A percentile compares a stretch with the other conserved stretches of the same genome.
Conservation (phyloP, 1,140 invertebrate genomes). For the Drosophila albomicans region DNA sequence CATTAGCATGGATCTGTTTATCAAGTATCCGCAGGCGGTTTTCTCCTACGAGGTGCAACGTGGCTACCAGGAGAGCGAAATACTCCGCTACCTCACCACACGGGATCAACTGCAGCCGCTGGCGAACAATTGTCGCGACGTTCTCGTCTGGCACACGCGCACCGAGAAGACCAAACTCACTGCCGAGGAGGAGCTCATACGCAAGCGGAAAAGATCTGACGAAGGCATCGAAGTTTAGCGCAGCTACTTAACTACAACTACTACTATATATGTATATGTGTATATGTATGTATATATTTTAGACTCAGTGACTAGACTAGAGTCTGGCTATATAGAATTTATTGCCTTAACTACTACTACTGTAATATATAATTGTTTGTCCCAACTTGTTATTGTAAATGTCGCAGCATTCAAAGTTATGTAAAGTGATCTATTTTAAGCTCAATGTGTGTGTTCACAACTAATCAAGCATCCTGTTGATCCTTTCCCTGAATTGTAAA, state of each 20-base stretch:
- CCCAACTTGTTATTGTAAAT: constrained; percentile 9
- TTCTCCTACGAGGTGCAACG: constrained; percentile 92
- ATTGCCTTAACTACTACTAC: constrained; percentile 6
- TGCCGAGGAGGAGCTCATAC: constrained; percentile 87
- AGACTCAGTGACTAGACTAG: constrained; percentile 9
- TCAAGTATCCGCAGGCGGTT: constrained; percentile 90
- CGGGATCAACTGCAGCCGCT: constrained; percentile 94
- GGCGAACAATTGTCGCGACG: constrained; percentile 95
- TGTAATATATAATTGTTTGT: constrained; percentile 1
- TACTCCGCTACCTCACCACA: constrained; percentile 92
- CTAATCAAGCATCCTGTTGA: not conserved
- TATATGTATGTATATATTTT: too few relatives aligned
- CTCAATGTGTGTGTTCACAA: constrained; percentile 1
- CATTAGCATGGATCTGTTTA: constrained; percentile 93
- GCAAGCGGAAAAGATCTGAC: constrained; percentile 86
- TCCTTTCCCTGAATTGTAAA: constrained; percentile 1
- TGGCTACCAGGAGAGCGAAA: constrained; percentile 96
- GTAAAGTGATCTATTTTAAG: constrained; percentile 18
- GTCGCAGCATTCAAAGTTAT: not conserved
- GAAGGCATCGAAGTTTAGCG: constrained; percentile 90
- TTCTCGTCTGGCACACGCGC: constrained; percentile 98
- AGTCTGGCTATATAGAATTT: constrained; percentile 29
- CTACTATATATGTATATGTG: too few relatives aligned
- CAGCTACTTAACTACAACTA: constrained; percentile 17
- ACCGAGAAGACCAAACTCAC: constrained; percentile 93